Percentiles rank a stretch among this genome's conserved stretches.
Evolutionary conservation across 2,888 invertebrate genomes (phyloP).

Genomic region (Pristionchus exspectatus): DNA sequence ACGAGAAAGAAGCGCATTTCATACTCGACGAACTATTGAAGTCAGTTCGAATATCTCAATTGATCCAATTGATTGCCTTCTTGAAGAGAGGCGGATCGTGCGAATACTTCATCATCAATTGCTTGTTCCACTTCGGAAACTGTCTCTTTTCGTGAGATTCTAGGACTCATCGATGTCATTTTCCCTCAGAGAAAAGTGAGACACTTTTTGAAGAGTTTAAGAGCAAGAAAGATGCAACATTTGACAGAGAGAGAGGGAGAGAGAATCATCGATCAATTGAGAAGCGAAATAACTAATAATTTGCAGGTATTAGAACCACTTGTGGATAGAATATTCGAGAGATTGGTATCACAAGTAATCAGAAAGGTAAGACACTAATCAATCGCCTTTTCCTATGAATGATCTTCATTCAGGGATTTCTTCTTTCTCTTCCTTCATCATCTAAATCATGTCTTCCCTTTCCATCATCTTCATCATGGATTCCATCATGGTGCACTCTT

Average conservation of each 20-base stretch:
- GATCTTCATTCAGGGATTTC: not conserved
- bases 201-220: not conserved
- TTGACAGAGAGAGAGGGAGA: too few relatives aligned
- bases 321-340: slow-evolving; percentile 39
- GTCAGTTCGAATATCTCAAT: too few relatives aligned
- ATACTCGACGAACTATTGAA: too few relatives aligned
- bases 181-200: slow-evolving; percentile 41
- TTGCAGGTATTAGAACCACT: slow-evolving; percentile 28
- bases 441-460: slow-evolving; percentile 8
- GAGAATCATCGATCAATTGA: too few relatives aligned
- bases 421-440: not conserved
- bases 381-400: not conserved
- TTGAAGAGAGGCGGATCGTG: too few relatives aligned
- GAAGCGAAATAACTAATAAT: not conserved
- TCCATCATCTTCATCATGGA: slow-evolving; percentile 1
- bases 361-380: not conserved
- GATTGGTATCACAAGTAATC: slow-evolving; percentile 37
- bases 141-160: slow-evolving; percentile 31
- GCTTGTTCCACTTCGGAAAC: slow-evolving; percentile 13
- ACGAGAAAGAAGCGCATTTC: slow-evolving; percentile 36
- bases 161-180: slow-evolving; percentile 48
- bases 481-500: slow-evolving; percentile 38
- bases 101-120: too few relatives aligned
- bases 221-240: not conserved
- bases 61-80: too few relatives aligned